phyloP scores from a whole-genome alignment of 2,888 invertebrate genomes.

The Leucozona laternaria region DNA sequence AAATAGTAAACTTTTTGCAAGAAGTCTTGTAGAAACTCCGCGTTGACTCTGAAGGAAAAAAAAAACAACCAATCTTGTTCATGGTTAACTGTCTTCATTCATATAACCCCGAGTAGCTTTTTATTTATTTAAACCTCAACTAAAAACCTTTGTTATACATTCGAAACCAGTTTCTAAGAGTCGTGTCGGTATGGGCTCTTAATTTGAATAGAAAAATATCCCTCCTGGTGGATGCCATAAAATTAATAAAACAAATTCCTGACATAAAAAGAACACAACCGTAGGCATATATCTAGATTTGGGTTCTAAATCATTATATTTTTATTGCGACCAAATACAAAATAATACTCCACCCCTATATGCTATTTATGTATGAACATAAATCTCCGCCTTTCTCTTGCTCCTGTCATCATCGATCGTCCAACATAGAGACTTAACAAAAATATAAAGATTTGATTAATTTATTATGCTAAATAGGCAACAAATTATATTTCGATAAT shows the following conservation, averaged over 20 bases:
- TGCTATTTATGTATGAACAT: conserved; percentile 24
- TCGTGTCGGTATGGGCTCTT: background rate
- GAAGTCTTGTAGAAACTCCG: background rate
- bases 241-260: conserved; percentile 29
- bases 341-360: conserved; percentile 42
- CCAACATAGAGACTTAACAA: conserved; percentile 21
- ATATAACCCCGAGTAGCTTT: no score
- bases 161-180: background rate
- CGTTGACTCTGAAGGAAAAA: no score
- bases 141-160: background rate
- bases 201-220: background rate
- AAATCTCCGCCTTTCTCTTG: conserved; percentile 57
- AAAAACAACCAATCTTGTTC: no score
- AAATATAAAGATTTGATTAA: conserved; percentile 54
- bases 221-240: background rate
- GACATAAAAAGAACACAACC: conserved; percentile 12
- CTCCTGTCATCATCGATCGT: conserved; percentile 62
- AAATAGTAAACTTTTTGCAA: background rate
- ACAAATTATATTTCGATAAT: conserved; percentile 66
- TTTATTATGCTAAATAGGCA: conserved; percentile 66
- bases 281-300: background rate
- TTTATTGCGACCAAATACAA: background rate
- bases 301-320: conserved; percentile 10
- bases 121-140: background rate
- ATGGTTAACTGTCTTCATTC: no score